Base-by-base conservation (phyloP, 2,888 invertebrate genomes). In the Limnephilus marmoratus region DNA sequence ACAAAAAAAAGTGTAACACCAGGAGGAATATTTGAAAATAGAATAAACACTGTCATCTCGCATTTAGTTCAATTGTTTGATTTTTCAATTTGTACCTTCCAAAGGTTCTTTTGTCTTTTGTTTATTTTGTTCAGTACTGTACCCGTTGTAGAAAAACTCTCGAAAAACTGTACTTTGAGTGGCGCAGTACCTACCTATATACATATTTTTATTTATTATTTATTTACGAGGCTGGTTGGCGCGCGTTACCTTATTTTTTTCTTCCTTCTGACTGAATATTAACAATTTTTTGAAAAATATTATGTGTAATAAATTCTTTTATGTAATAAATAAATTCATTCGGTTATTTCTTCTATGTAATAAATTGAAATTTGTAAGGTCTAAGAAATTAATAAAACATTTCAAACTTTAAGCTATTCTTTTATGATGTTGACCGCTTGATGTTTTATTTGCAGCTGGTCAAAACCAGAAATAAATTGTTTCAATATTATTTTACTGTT, bases 1-100 rank as follows among this genome's bases (percentile, higher is more conserved):
- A 37, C 85, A 85, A 85, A 85, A 53, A 31, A 85, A 80, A 24
- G 92, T 85, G 92, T 92, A 92, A 92, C 80, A 90, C 92, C 92
- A 92, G 92, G 34, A 92, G 92, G 91, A 88, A 18, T 34, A 41
- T 68, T 90, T 85, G 29, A 85, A 86, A 80, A 85, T 31, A 85
- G 31, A 80, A 41, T 68, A 41, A 31, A 88, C 15, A 53, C 37
- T 88, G 88, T 88, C 80, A 88, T 13, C 7, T 88, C 24, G 3
- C 15, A 88, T 90, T 85, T n/a, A 81, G 80, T 29, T 24, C 68
- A 85, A 90, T 29, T 29, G 34, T 85, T 90, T 90, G 34, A 13
- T 3, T 7, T 31, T 90, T 85, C 82, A 49, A 24, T 85, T 80
- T 90, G 82, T 41, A 37, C 37, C 31, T 83, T 12, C 31, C 68